A percentile compares a stretch with the other conserved stretches of the same genome.
Evolutionary conservation across 37 sponge, comb jelly and placozoan genomes (phyloP).

Genomic region (Cladorhizidae sp.): DNA sequence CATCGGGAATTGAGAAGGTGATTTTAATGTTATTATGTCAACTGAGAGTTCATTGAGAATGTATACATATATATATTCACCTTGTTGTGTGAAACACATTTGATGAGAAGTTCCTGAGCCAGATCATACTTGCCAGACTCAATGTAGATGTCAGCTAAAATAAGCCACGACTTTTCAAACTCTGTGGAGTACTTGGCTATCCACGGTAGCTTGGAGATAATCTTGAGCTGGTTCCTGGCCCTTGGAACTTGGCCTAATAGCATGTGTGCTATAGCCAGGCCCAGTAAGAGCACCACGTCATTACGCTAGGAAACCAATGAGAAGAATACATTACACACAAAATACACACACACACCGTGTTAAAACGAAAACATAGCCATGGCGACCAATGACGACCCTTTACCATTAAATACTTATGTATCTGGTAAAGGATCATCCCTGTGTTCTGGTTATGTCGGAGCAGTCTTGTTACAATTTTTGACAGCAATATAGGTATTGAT

Average conservation of each 20-base stretch:
- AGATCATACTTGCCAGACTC: constrained; percentile 92
- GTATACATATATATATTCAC: no score
- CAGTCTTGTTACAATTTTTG: no score
- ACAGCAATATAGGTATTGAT: no score
- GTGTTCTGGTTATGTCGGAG: no score
- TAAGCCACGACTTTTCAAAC: constrained; percentile 90
- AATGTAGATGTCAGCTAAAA: constrained; percentile 95
- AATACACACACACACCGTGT: constrained; percentile 46
- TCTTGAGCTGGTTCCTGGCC: constrained; percentile 95
- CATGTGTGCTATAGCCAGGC: constrained; percentile 92
- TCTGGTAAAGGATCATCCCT: no score
- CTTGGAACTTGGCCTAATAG: constrained; percentile 87
- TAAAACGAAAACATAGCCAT: no score
- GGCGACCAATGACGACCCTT: no score
- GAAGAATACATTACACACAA: no score
- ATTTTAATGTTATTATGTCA: no score
- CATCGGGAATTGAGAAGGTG: no score
- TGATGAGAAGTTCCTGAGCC: constrained; percentile 88
- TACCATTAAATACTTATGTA: no score
- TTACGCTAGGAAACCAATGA: constrained; percentile 69
- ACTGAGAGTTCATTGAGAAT: no score
- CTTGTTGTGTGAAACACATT: constrained; percentile 78
- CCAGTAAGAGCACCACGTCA: constrained; percentile 71
- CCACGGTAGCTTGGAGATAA: constrained; percentile 90
- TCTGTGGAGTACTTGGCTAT: constrained; percentile 76